Percentiles rank a stretch among this genome's conserved stretches.
Evolutionary conservation across 2,797 vertebrate genomes (phyloP).

Genomic region (Nasua narica): DNA sequence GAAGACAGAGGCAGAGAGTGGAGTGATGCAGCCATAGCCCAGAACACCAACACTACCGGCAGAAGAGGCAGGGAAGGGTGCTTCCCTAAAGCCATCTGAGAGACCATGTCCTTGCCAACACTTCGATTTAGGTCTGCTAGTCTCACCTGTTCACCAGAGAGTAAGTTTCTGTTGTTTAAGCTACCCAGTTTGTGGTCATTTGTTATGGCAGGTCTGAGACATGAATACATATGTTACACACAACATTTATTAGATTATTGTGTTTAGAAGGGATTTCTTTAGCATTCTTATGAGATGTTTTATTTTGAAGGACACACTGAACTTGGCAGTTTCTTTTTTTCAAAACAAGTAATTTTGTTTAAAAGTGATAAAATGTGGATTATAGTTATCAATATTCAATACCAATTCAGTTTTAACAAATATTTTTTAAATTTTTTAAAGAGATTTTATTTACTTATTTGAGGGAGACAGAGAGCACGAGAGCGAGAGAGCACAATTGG

Average conservation of each 20-base stretch:
- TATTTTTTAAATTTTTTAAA: background rate
- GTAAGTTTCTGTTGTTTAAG: background rate
- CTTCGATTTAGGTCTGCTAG: background rate
- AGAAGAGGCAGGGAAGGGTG: background rate
- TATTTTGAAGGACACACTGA: slow-evolving; percentile 26
- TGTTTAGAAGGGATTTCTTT: background rate
- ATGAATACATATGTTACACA: background rate
- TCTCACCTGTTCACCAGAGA: background rate
- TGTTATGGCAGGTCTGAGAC: background rate
- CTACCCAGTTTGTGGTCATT: background rate
- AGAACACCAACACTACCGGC: background rate
- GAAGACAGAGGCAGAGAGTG: background rate
- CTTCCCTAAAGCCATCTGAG: background rate
- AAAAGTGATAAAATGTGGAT: background rate
- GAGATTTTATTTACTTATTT: background rate
- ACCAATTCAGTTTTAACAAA: background rate
- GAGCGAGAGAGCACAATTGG: background rate
- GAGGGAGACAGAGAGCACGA: background rate
- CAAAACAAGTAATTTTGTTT: slow-evolving; percentile 33
- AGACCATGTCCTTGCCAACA: background rate
- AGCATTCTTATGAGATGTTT: background rate
- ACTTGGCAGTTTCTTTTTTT: slow-evolving; percentile 15
- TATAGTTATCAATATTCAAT: background rate
- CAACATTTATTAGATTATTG: background rate
- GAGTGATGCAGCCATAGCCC: background rate